Evolutionary conservation across 2,797 vertebrate genomes (phyloP).

Genomic region (Clarias platycephalus): DNA sequence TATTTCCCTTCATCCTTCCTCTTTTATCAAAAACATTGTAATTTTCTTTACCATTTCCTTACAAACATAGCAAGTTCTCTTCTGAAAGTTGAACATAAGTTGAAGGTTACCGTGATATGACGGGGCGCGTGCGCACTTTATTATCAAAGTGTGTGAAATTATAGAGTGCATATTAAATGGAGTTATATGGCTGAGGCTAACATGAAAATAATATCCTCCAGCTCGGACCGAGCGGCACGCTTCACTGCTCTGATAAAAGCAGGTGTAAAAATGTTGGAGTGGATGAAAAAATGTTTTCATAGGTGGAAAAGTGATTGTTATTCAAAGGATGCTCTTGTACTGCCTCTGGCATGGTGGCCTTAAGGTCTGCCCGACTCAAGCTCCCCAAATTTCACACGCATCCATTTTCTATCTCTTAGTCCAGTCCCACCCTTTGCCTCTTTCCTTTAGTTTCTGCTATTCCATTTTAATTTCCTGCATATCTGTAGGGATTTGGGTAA

Average conservation of each 20-base stretch:
- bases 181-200: conserved; percentile 80
- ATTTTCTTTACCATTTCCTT: conserved; percentile 70
- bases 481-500: conserved; percentile 74
- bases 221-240: conserved; percentile 74
- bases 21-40: conserved; percentile 13
- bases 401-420: conserved; percentile 57
- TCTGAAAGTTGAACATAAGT: conserved; percentile 79
- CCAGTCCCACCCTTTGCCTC: conserved; percentile 48
- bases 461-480: conserved; percentile 71
- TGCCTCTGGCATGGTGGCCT: conserved; percentile 69
- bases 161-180: conserved; percentile 82
- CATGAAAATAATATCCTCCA: conserved; percentile 85
- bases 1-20: not conserved
- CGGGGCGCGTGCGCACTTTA: conserved; percentile 71
- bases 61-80: conserved; percentile 68
- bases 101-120: conserved; percentile 75
- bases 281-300: conserved; percentile 82
- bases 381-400: conserved; percentile 71
- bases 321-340: conserved; percentile 76
- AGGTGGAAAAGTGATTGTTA: conserved; percentile 81
- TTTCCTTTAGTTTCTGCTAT: conserved; percentile 69
- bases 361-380: conserved; percentile 74
- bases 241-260: conserved; percentile 83
- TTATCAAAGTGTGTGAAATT: conserved; percentile 82
- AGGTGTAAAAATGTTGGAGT: conserved; percentile 74